Evolutionary conservation across 1,140 invertebrate species (phyloP), one percentile per base, ranked within the genome.

Genomic region (Cherax destructor): DNA sequence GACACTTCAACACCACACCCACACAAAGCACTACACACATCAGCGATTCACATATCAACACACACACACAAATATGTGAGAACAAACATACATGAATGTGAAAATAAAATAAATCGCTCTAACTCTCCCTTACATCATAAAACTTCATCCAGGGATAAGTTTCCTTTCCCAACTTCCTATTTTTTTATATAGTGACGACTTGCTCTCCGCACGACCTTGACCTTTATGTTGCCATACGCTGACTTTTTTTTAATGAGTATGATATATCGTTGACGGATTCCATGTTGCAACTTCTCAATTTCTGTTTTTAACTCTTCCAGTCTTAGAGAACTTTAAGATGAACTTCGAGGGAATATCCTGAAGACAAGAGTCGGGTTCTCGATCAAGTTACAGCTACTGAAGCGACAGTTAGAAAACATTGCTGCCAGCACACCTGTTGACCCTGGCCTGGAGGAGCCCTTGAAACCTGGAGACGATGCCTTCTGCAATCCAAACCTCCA

Each of bases 151-250:
- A 56, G 50, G n/a, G 50, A 81, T 81, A 11, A 21, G 50, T 52
- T 52, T 81, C 41, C 24, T 24, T 56, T 24, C n/a, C 52, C 79
- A 81, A 81, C 79, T 81, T 81, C 79, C 79, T 11, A 21, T 81
- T 56, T 81, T 21, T 5, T 16, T 24, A 47, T 21, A 21, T 18
- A 7, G 13, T 50, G 52, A 81, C 50, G 50, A 56, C 41, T 16
- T 49, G 21, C 79, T 81, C 79, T 52, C 61, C 16, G 11, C 4
- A 3, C 49, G 79, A 56, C 79, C 79, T 81, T 81, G 79, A 81
- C 79, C 79, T 81, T 59, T 50, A 81, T 81, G 79, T 56, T 24
- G 79, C 56, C 50, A 81, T 24, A 16, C 61, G 18, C 18, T 65
- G 61, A 65, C 61, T 5, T 65, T 9, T 56, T 56, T 56, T 56